Conservation (phyloP, 2,113 vertebrate species). For the Connochaetes taurinus region DNA sequence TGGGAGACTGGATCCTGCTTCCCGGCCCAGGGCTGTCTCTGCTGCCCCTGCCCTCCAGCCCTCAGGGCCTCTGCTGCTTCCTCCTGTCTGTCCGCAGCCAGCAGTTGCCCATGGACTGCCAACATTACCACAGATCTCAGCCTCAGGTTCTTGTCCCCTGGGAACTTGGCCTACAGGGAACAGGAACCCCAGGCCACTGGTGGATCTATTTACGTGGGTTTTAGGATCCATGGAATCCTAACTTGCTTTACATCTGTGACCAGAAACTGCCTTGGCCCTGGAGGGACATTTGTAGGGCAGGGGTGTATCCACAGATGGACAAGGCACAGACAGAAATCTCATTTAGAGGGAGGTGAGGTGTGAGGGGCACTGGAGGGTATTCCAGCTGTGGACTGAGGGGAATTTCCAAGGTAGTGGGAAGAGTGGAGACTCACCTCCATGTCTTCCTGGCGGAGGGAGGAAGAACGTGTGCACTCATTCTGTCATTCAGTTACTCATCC, state of each 20-base stretch:
- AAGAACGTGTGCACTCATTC: background rate
- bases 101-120: background rate
- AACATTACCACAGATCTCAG: too few species aligned
- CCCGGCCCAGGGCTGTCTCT: background rate
- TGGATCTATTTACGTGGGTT: background rate
- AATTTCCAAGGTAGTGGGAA: background rate
- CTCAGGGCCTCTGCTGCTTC: background rate
- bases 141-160: background rate
- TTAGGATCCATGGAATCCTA: background rate
- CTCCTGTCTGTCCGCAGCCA: background rate
- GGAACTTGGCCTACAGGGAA: background rate
- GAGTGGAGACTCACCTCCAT: background rate
- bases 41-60: too few species aligned
- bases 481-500: background rate
- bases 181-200: background rate
- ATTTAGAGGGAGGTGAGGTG: background rate
- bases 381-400: background rate
- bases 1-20: background rate
- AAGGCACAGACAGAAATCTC: background rate
- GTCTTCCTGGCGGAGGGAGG: background rate
- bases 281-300: background rate
- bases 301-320: background rate
- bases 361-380: background rate
- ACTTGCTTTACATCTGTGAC: background rate
- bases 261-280: background rate